Base-by-base conservation (phyloP, 2,113 vertebrate genomes). In the Ceuthmochares aereus region DNA sequence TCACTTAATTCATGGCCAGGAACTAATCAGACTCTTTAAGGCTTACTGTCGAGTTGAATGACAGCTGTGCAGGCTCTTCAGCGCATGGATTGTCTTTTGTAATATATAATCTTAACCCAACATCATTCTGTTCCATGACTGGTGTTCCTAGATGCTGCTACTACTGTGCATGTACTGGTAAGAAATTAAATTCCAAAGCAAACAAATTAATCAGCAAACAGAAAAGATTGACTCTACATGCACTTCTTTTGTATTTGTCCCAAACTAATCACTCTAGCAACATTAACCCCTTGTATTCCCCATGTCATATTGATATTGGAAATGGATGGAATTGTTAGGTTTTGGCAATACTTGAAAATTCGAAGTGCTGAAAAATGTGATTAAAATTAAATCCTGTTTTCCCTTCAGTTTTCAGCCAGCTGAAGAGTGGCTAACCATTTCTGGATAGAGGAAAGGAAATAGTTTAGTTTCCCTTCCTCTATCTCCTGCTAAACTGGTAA, bases 81-180 rank as follows among this genome's bases (percentile, higher is more conserved):
- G 10, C 37, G 15, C 32, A 18, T 12, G 32, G 18, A 18, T 27
- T 87, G 56, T 54, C 9, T 60, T 88, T 63, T 51, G 23, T 30
- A 32, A 27, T 8, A 18, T 25, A 5, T 5, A n/a, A 11, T 63
- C 37, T 36, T 17, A 59, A 42, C 22, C 56, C 32, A 68, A 13
- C 0, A 0, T 40, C 3, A 0, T 77, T 89, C 68, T 87, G 23
- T 43, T 43, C 67, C 68, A 29, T 30, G n/a, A 21, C 27, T 62
- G 84, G 69, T 93, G 51, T 14, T 40, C 43, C 40, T n/a, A 29
- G 9, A 5, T 63, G 23, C 34, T 63, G 23, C 34, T 79, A n/a
- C 67, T 51, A 55, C 30, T 27, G 45, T 62, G 30, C 29, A 64
- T 20, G 29, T 9, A 29, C 20, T 7, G 4, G 36, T 40, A 34